Evolutionary conservation across 2,113 vertebrate genomes (phyloP), one percentile per base, ranked within the genome.

Genomic region (Lepus americanus): DNA sequence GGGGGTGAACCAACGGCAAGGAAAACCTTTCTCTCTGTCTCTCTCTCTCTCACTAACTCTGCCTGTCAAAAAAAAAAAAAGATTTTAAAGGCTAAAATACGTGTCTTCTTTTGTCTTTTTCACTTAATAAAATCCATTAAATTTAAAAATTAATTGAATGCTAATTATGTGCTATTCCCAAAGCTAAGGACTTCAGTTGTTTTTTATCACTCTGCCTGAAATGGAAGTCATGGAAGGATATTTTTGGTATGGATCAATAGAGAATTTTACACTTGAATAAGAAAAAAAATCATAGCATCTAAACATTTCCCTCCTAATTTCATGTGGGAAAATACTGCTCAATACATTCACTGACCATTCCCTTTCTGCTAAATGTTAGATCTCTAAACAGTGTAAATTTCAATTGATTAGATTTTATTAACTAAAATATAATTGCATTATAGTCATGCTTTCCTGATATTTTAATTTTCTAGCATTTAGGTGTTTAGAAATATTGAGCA

Each of bases 161-260:
- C 55, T 59, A 59, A 19, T 17, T 59, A 59, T 59, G 55, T 20
- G 55, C 55, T 59, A 19, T 17, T 5, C 55, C 55, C 55, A 59
- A 17, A 19, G 55, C 55, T 59, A 19, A 59, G 55, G 44, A 7
- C 55, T 19, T 59, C 19, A 59, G 17, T 59, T 59, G 55, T 59
- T 59, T 14, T 59, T 17, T 19, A 59, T 16, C 19, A 59, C 55
- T 59, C 14, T 59, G 55, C 19, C 55, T 59, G 55, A 59, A 59
- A 59, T 59, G 55, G 55, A 59, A 59, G 5, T 59, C 7, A 59
- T 59, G 19, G 12, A 14, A 72, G n/a, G 3, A 59, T 89, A 1
- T 86, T 94, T 82, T 95, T 14, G 22, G 67, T 55, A 51, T 0
- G 36, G 86, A 90, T 94, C 80, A 90, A 36, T 72, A 87, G 0